These are phyloP conservation scores for Centropus bengalensis DNA, from an alignment of 2,113 vertebrate species.

Conservation along the genomic window DNA sequence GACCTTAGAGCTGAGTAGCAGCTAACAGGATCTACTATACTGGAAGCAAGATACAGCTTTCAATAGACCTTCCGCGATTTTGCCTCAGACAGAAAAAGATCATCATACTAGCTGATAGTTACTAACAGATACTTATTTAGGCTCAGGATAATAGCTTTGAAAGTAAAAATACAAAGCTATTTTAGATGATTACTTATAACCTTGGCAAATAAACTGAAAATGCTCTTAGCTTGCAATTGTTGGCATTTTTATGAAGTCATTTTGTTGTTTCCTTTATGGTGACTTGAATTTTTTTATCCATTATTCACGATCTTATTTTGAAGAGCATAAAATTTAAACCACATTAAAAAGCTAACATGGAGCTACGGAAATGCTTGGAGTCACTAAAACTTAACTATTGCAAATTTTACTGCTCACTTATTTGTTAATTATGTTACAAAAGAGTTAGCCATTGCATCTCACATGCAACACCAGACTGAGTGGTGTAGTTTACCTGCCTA, in stretches of 20 bases:
- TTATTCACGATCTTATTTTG: conserved; percentile 40
- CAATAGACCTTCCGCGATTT: not conserved
- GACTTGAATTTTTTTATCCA: not conserved
- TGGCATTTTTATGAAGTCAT: conserved; percentile 42
- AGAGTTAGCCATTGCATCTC: not conserved
- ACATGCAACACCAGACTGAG: not conserved
- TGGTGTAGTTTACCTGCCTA: not conserved
- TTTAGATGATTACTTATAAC: conserved; percentile 25
- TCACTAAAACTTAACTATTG: not conserved
- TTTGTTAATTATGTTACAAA: not conserved
- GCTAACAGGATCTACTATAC: not conserved
- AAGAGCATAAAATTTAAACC: conserved; percentile 20
- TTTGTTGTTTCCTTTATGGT: conserved; percentile 22
- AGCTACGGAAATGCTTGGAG: not conserved
- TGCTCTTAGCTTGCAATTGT: conserved; percentile 43
- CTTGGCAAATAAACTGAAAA: conserved; percentile 39
- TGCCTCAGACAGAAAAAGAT: not conserved
- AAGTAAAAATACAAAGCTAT: conserved; percentile 44
- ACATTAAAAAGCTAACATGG: not conserved
- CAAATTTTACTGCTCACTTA: not conserved
- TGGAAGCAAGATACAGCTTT: not conserved
- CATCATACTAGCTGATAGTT: not conserved
- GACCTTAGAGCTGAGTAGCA: not conserved
- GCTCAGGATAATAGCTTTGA: conserved; percentile 31
- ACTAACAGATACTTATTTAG: conserved; percentile 36